A percentile compares a stretch with the other conserved stretches of the same genome.
These are phyloP conservation scores for Eolophus roseicapilla DNA, from an alignment of 2,113 vertebrate species.

Conservation along the genomic window DNA sequence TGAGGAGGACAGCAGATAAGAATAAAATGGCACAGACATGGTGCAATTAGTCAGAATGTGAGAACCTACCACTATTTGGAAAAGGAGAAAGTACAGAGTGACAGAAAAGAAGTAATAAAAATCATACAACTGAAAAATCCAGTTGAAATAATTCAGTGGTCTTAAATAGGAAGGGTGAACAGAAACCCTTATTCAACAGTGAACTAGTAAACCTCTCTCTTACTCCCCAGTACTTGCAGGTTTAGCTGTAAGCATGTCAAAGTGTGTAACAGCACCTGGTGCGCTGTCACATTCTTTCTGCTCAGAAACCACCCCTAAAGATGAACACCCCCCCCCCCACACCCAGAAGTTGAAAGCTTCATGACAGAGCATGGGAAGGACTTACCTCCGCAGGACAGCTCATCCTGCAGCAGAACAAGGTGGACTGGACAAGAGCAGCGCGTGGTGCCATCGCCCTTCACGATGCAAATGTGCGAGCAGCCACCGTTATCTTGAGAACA, in stretches of 20 bases:
- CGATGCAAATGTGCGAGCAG: slow-evolving; percentile 96
- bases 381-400: slow-evolving; percentile 94
- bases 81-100: background rate
- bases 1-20: background rate
- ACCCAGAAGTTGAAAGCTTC: background rate
- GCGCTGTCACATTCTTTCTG: background rate
- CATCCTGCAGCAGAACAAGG: slow-evolving; percentile 92
- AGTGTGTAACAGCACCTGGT: background rate
- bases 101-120: background rate
- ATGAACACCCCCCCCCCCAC: background rate
- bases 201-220: background rate
- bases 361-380: background rate
- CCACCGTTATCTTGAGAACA: slow-evolving; percentile 95
- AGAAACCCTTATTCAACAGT: background rate
- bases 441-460: slow-evolving; percentile 93
- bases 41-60: background rate
- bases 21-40: background rate
- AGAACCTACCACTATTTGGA: background rate
- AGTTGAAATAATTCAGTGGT: background rate
- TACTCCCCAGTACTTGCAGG: background rate
- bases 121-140: background rate
- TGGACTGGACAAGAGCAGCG: slow-evolving; percentile 95
- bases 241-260: background rate
- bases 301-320: background rate
- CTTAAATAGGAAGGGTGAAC: background rate